phyloP scores from a whole-genome alignment of 2,888 invertebrate genomes.

The Tetheella fluctuosa region DNA sequence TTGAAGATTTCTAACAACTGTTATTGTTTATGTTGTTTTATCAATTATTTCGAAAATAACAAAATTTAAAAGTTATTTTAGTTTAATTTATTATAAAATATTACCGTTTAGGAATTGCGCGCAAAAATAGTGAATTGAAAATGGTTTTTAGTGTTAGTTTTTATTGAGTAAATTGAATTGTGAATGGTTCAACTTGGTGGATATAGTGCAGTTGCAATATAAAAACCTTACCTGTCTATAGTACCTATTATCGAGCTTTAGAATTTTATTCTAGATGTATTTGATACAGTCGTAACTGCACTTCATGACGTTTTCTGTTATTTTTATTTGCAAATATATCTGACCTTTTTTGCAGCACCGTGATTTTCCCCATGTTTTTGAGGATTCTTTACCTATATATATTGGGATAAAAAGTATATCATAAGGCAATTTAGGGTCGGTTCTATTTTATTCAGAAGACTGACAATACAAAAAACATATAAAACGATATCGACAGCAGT shows the following conservation, averaged over 20 bases:
- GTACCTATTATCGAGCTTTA: background rate
- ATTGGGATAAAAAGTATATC: too few relatives aligned
- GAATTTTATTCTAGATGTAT: background rate
- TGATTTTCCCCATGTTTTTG: too few relatives aligned
- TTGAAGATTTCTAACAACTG: constrained; percentile 57
- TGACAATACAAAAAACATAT: too few relatives aligned
- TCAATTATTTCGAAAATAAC: background rate
- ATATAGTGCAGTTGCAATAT: background rate
- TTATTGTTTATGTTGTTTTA: constrained; percentile 51
- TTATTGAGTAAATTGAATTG: background rate
- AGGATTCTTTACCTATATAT: too few relatives aligned
- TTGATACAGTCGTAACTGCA: background rate
- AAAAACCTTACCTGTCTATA: background rate
- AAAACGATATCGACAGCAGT: too few relatives aligned
- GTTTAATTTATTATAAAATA: background rate
- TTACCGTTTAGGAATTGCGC: background rate
- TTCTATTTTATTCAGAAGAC: too few relatives aligned
- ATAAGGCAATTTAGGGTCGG: too few relatives aligned
- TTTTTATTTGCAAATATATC: background rate
- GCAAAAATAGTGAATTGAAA: background rate
- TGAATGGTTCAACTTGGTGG: constrained; percentile 1
- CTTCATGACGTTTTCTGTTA: background rate
- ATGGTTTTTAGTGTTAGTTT: background rate
- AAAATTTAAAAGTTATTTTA: too few relatives aligned
- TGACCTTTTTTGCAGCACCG: too few relatives aligned